phyloP scores from a whole-genome alignment of 2,113 vertebrate genomes.

The Microtus ochrogaster region DNA sequence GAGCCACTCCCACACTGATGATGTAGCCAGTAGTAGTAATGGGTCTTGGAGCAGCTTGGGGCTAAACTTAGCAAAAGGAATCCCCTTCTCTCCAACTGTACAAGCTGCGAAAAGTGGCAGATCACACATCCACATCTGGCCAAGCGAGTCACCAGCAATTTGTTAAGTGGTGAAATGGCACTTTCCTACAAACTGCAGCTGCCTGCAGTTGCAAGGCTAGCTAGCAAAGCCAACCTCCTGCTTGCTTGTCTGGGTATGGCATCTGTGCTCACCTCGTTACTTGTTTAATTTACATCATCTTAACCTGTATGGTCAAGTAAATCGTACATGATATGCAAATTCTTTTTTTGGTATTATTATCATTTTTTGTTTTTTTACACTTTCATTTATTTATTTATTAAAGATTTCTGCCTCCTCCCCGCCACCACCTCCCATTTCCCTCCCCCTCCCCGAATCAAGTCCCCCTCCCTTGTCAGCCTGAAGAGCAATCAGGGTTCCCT shows the following conservation, averaged over 20 bases:
- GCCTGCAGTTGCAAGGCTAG: background rate
- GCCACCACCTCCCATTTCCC: too few species aligned
- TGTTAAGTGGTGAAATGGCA: conserved; percentile 54
- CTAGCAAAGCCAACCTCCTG: conserved; percentile 15
- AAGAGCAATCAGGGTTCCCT: too few species aligned
- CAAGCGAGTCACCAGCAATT: conserved; percentile 37
- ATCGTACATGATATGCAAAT: background rate
- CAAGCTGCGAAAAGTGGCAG: conserved; percentile 43
- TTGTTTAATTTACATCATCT: background rate
- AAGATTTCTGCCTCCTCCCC: too few species aligned
- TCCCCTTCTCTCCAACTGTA: conserved; percentile 31
- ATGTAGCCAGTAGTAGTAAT: conserved; percentile 66
- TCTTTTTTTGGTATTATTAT: too few species aligned
- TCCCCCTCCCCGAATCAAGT: too few species aligned
- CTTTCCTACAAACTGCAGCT: conserved; percentile 65
- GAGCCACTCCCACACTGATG: conserved; percentile 47
- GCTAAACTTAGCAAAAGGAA: conserved; percentile 34
- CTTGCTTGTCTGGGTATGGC: background rate
- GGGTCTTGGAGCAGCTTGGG: conserved; percentile 51
- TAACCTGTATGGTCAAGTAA: background rate
- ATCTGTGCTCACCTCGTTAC: background rate
- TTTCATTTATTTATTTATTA: too few species aligned
- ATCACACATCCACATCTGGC: conserved; percentile 59
- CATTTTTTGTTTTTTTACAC: too few species aligned
- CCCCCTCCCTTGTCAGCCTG: too few species aligned